Percentiles rank a stretch among this genome's conserved stretches.
These are phyloP conservation scores for Hydroisotoma schaefferi DNA, from an alignment of 2,888 invertebrate genomes.

Conservation along the genomic window DNA sequence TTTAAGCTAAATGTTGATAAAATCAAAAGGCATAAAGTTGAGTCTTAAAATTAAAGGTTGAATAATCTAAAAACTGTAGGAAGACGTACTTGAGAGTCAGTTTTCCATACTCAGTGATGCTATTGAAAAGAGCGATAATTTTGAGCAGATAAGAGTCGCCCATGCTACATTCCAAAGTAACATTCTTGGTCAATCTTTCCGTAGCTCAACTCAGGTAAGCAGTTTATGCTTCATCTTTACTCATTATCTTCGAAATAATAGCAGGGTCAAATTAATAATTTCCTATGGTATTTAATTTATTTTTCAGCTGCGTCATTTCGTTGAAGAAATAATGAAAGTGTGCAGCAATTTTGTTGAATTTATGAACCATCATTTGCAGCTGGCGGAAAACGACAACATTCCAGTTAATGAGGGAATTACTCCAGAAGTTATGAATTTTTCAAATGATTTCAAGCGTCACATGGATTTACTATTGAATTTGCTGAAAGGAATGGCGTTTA, in stretches of 20 bases:
- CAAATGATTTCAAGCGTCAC: conserved; percentile 37
- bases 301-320: conserved; percentile 36
- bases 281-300: background rate
- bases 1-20: background rate
- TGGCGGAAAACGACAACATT: conserved; percentile 32
- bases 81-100: conserved; percentile 47
- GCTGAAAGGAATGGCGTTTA: conserved; percentile 37
- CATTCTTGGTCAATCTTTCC: conserved; percentile 45
- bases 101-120: conserved; percentile 34
- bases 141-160: conserved; percentile 45
- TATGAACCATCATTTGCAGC: conserved; percentile 38
- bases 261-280: background rate
- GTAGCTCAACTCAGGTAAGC: conserved; percentile 32
- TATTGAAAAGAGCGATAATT: conserved; percentile 46
- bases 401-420: conserved; percentile 46
- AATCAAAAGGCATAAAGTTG: no score
- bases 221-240: background rate
- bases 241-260: background rate
- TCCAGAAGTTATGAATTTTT: conserved; percentile 36
- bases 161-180: conserved; percentile 42
- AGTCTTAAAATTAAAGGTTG: no score
- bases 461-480: conserved; percentile 45
- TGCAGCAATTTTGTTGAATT: conserved; percentile 38
- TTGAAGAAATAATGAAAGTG: conserved; percentile 42
- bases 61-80: conserved; percentile 21